phyloP scores from a whole-genome alignment of 1,140 invertebrate species.

The Augochlora pura region DNA sequence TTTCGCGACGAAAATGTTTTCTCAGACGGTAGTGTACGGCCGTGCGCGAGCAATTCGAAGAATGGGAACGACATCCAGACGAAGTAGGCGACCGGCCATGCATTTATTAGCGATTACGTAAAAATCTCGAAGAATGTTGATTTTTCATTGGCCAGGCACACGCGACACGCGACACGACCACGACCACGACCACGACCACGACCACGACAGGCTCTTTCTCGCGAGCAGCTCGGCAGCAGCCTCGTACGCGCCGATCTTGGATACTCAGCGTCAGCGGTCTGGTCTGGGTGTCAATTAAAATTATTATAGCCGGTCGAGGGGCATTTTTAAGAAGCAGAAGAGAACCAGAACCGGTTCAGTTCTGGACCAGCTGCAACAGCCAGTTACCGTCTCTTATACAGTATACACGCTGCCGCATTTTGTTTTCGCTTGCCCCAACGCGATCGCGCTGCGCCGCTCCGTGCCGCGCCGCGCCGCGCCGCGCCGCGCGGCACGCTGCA shows the following conservation, averaged over 20 bases:
- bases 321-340: conserved; percentile 62
- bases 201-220: too few species aligned
- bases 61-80: conserved; percentile 14
- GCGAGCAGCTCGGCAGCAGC: neutral
- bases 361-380: conserved; percentile 40
- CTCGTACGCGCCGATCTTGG: conserved; percentile 29
- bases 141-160: conserved; percentile 20
- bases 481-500: neutral
- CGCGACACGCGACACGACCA: too few species aligned
- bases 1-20: too few species aligned
- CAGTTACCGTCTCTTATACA: conserved; percentile 49
- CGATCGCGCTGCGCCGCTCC: neutral
- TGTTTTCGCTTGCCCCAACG: conserved; percentile 44
- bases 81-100: neutral
- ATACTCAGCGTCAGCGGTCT: conserved; percentile 51
- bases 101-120: conserved; percentile 3
- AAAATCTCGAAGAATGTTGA: conserved; percentile 16
- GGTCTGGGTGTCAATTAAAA: conserved; percentile 72
- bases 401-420: conserved; percentile 34
- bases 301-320: conserved; percentile 68
- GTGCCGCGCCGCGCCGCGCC: neutral
- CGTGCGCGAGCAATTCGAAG: neutral
- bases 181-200: too few species aligned
- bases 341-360: conserved; percentile 62
- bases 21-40: neutral